Conservation (phyloP, 2,888 invertebrate species). For the Conops quadrifasciatus region DNA sequence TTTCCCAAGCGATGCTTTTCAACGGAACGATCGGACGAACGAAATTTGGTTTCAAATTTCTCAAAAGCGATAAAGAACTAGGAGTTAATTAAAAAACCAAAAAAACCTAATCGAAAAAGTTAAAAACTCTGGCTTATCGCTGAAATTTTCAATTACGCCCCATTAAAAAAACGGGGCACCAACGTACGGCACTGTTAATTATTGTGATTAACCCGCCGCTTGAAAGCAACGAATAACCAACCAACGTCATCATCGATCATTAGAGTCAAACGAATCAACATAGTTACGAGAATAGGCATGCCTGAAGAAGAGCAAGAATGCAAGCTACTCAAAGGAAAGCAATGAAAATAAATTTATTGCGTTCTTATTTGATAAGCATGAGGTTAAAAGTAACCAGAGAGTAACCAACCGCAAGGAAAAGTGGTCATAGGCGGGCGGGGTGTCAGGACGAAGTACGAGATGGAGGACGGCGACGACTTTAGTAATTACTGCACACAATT, state of each 20-base stretch:
- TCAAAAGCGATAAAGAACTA: neutral
- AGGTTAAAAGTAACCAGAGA: neutral
- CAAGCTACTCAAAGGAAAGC: too few relatives aligned
- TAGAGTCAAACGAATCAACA: slow-evolving; percentile 2
- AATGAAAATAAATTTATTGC: slow-evolving; percentile 14
- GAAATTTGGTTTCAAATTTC: neutral
- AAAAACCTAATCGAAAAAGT: too few relatives aligned
- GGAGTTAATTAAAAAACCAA: neutral
- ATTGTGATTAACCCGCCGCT: slow-evolving; percentile 22
- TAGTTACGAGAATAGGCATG: slow-evolving; percentile 8
- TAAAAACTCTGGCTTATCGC: slow-evolving; percentile 14
- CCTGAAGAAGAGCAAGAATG: too few relatives aligned
- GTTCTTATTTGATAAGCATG: slow-evolving; percentile 12
- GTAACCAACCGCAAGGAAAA: neutral
- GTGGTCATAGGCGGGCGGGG: neutral
- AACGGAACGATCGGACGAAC: neutral
- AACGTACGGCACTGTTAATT: slow-evolving; percentile 11
- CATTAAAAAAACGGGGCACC: slow-evolving; percentile 17
- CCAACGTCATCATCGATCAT: slow-evolving; percentile 13
- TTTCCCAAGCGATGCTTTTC: neutral
- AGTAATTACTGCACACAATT: neutral
- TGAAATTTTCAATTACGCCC: slow-evolving; percentile 15
- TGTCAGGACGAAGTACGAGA: neutral
- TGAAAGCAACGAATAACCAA: neutral
- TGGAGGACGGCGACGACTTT: neutral